Evolutionary conservation across 2,888 invertebrate genomes (phyloP).

Genomic region (Uropetala carovei): DNA sequence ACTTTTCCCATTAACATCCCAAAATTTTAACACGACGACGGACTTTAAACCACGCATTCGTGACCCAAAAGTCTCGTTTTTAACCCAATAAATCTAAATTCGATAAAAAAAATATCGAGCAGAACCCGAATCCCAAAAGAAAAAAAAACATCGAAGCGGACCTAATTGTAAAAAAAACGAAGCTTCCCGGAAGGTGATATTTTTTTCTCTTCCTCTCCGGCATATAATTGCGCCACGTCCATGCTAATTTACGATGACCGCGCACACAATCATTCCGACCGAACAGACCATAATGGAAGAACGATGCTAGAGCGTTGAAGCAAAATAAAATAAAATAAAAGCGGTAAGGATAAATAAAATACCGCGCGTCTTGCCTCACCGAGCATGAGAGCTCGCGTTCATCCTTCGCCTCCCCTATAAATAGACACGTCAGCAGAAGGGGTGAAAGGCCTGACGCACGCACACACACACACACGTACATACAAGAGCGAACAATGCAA

Average conservation of each 20-base stretch:
- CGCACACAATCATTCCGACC: not conserved
- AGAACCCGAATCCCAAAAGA: no score
- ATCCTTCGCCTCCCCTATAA: not conserved
- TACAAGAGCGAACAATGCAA: no score
- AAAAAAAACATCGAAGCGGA: no score
- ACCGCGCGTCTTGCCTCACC: not conserved
- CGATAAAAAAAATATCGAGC: no score
- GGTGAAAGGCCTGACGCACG: not conserved
- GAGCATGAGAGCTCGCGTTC: not conserved
- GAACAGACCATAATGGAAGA: not conserved
- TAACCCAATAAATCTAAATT: no score
- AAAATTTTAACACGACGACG: no score
- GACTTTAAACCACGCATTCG: no score
- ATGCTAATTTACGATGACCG: no score
- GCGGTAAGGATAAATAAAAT: not conserved
- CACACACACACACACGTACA: not conserved
- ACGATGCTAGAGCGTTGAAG: not conserved
- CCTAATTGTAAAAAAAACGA: not conserved
- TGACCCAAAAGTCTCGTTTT: no score
- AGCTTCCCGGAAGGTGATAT: not conserved
- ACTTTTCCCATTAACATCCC: no score
- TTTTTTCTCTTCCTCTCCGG: not conserved
- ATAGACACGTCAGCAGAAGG: not conserved
- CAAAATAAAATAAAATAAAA: no score
- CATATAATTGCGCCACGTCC: not conserved